Conservation (phyloP, 2,113 vertebrate genomes). For the Nansenia antarctica region DNA sequence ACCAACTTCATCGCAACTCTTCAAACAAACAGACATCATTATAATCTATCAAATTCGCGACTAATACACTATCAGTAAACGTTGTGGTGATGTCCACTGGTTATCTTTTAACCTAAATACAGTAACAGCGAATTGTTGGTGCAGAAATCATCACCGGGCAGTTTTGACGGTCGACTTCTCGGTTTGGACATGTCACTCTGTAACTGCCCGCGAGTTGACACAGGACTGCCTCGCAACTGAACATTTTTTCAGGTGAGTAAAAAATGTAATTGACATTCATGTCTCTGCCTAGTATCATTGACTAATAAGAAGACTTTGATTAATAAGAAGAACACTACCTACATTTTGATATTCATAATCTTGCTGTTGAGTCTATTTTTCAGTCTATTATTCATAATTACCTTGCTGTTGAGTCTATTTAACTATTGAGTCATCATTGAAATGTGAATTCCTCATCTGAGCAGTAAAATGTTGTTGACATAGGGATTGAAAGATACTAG, state of each 20-base stretch:
- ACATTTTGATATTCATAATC: too few species aligned
- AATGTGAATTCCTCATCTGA: too few species aligned
- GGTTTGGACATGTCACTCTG: not conserved
- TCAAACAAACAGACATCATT: not conserved
- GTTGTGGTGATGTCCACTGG: not conserved
- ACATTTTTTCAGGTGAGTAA: not conserved
- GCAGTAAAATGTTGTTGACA: too few species aligned
- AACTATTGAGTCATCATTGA: too few species aligned
- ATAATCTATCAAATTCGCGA: not conserved
- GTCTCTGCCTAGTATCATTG: not conserved
- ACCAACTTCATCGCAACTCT: not conserved
- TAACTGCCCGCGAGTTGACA: not conserved
- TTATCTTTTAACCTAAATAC: not conserved
- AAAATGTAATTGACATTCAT: not conserved
- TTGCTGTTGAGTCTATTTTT: too few species aligned
- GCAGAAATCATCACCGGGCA: not conserved
- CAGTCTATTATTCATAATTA: too few species aligned
- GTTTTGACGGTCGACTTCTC: too few species aligned
- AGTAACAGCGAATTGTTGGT: too few species aligned
- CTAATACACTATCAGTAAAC: not conserved
- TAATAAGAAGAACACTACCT: too few species aligned
- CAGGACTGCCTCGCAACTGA: not conserved
- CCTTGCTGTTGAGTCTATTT: too few species aligned
- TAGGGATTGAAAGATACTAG: too few species aligned
- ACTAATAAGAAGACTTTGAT: too few species aligned